A percentile compares a stretch with the other conserved stretches of the same genome.
phyloP scores from a whole-genome alignment of 2,797 vertebrate species.

The Erpetoichthys calabaricus region DNA sequence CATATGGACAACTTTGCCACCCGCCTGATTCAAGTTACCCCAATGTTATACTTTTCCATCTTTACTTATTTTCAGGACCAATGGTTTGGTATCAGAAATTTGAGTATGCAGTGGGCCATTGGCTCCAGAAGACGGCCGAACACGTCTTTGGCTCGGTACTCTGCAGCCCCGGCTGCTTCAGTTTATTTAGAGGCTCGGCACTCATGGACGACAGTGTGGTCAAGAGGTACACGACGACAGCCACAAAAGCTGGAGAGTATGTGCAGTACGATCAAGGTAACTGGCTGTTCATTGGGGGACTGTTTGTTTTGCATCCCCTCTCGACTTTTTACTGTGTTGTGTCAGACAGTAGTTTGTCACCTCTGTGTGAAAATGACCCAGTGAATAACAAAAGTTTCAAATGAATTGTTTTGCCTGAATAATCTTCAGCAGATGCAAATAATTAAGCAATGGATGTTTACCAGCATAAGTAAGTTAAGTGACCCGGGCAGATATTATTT shows the following conservation, averaged over 20 bases:
- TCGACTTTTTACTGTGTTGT: not conserved
- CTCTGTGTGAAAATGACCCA: not conserved
- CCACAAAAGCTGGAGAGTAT: slow-evolving; percentile 48
- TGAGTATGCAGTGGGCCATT: slow-evolving; percentile 66
- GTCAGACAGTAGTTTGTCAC: not conserved
- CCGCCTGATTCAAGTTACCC: no score
- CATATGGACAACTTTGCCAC: no score
- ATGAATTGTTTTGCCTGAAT: no score
- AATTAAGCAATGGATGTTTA: no score
- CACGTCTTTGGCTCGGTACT: slow-evolving; percentile 64
- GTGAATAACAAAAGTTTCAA: no score
- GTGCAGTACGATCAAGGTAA: slow-evolving; percentile 68
- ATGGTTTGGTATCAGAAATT: slow-evolving; percentile 78
- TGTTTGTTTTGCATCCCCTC: not conserved
- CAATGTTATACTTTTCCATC: no score
- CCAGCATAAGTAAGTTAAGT: no score
- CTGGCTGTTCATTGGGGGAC: not conserved
- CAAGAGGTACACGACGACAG: slow-evolving; percentile 57
- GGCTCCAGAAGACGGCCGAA: slow-evolving; percentile 66
- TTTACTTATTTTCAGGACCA: slow-evolving; percentile 37
- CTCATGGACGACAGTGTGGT: slow-evolving; percentile 63
- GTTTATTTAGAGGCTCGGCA: slow-evolving; percentile 56
- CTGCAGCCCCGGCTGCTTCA: slow-evolving; percentile 67
- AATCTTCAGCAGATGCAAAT: no score
- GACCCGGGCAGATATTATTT: no score